Conservation (phyloP, 2,888 invertebrate genomes). For the Ischnus inquisitorius region DNA sequence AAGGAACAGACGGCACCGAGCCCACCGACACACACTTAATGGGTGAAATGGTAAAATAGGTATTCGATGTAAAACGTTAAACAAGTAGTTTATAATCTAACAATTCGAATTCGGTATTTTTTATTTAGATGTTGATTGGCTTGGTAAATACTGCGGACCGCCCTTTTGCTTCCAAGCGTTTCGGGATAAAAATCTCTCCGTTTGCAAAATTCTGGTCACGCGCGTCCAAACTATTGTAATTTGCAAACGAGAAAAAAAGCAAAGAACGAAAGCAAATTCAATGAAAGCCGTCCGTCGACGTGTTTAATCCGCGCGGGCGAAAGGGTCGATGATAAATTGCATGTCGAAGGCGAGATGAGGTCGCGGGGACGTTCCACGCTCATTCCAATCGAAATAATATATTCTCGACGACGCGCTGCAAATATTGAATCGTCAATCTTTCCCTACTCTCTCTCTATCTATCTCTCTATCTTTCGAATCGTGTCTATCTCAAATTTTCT, state of each 20-base stretch:
- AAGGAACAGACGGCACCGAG: too few relatives aligned
- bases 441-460: slow-evolving; percentile 34
- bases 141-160: too few relatives aligned
- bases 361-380: not conserved
- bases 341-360: not conserved
- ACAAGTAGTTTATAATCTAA: too few relatives aligned
- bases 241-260: slow-evolving; percentile 5
- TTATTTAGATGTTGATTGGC: too few relatives aligned
- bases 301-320: not conserved
- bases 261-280: too few relatives aligned
- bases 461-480: slow-evolving; percentile 25
- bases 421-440: slow-evolving; percentile 65
- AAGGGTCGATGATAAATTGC: slow-evolving; percentile 47
- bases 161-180: not conserved
- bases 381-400: slow-evolving; percentile 42
- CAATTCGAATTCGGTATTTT: too few relatives aligned
- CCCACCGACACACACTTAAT: too few relatives aligned
- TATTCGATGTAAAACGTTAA: too few relatives aligned
- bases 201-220: not conserved
- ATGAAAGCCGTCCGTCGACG: slow-evolving; percentile 1
- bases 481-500: not conserved
- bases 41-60: too few relatives aligned
- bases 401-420: slow-evolving; percentile 21
- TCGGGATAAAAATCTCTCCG: not conserved
- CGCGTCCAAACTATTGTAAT: slow-evolving; percentile 10